Conservation (phyloP, 2,888 invertebrate species). For the Drosophila flavopinicola region DNA sequence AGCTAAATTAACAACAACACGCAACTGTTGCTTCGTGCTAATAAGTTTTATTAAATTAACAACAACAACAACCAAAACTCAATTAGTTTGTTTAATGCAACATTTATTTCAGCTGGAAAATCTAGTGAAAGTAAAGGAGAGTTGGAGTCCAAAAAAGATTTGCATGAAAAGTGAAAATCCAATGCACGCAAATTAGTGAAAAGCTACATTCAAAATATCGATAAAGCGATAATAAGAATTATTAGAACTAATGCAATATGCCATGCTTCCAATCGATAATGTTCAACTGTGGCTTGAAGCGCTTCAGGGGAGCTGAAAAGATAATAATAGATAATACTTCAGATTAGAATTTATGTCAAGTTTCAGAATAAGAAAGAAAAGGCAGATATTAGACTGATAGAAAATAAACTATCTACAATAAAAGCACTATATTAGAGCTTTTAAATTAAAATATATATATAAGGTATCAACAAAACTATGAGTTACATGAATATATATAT, state of each 20-base stretch:
- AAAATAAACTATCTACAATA: too few relatives aligned
- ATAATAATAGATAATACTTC: slow-evolving; percentile 1
- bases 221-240: slow-evolving; percentile 66
- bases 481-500: too few relatives aligned
- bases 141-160: slow-evolving; percentile 26
- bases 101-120: slow-evolving; percentile 51
- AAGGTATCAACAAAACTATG: too few relatives aligned
- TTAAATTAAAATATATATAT: too few relatives aligned
- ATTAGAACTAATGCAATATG: slow-evolving; percentile 42
- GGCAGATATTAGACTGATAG: too few relatives aligned
- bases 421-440: too few relatives aligned
- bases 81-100: slow-evolving; percentile 66
- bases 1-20: slow-evolving; percentile 29
- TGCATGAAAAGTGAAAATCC: slow-evolving; percentile 59
- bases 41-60: slow-evolving; percentile 24
- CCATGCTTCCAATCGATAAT: slow-evolving; percentile 87
- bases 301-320: slow-evolving; percentile 87
- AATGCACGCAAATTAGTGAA: slow-evolving; percentile 46
- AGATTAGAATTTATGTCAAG: neutral
- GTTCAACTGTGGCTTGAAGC: slow-evolving; percentile 87
- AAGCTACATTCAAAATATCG: slow-evolving; percentile 5
- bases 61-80: slow-evolving; percentile 14
- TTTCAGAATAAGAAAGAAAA: too few relatives aligned
- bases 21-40: slow-evolving; percentile 30
- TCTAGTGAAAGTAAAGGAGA: slow-evolving; percentile 68